phyloP scores from a whole-genome alignment of 2,888 invertebrate species.

The Toxonevra muliebris region DNA sequence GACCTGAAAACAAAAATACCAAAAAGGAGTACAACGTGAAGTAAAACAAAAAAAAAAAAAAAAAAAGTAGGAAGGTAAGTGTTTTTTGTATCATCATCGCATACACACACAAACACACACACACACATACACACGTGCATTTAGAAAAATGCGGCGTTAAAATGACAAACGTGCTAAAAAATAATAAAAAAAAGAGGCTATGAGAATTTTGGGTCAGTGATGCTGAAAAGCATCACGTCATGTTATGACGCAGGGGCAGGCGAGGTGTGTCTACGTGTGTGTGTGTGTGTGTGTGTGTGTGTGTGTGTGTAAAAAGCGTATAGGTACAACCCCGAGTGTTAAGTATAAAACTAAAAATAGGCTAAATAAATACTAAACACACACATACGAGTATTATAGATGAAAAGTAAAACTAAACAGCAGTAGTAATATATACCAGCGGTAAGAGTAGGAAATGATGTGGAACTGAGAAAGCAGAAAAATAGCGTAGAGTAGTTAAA shows the following conservation, averaged over 20 bases:
- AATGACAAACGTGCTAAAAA: conserved; percentile 8
- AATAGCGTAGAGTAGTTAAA: too few relatives aligned
- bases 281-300: too few relatives aligned
- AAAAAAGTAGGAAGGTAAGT: too few relatives aligned
- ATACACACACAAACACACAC: conserved; percentile 7
- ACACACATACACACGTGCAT: neutral
- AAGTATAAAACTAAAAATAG: conserved; percentile 17
- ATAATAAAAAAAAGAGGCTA: conserved; percentile 8
- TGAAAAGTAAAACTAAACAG: too few relatives aligned
- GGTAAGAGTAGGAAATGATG: too few relatives aligned
- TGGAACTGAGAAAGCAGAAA: too few relatives aligned
- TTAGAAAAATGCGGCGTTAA: neutral
- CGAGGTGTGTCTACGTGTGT: too few relatives aligned
- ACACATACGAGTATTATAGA: neutral
- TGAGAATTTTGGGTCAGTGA: conserved; percentile 27
- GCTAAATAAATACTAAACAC: conserved; percentile 24
- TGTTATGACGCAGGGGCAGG: too few relatives aligned
- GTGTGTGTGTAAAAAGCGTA: too few relatives aligned
- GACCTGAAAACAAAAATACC: conserved; percentile 8
- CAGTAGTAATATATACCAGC: too few relatives aligned
- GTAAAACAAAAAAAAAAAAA: too few relatives aligned
- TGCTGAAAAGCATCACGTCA: neutral
- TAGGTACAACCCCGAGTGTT: too few relatives aligned
- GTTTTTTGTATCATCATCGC: neutral
- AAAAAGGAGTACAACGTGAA: neutral